phyloP scores from a whole-genome alignment of 2,888 invertebrate species.

The Pasiphila rectangulata region DNA sequence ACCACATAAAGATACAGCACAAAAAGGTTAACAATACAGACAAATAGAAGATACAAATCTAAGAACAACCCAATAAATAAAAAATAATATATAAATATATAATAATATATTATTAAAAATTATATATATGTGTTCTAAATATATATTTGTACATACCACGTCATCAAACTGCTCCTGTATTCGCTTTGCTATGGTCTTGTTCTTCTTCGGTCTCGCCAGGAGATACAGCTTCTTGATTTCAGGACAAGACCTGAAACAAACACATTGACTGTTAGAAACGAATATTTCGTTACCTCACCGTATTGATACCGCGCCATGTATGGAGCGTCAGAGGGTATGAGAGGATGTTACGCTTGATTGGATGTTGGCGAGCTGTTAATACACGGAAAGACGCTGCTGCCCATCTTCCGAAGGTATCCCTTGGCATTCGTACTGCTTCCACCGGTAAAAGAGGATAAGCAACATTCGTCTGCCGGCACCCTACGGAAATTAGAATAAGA shows the following conservation, averaged over 20 bases:
- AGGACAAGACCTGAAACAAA: constrained; percentile 65
- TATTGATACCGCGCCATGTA: background rate
- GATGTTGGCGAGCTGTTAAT: too few relatives aligned
- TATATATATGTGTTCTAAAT: background rate
- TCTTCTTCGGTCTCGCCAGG: constrained; percentile 79
- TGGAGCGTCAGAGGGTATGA: too few relatives aligned
- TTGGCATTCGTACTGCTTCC: too few relatives aligned
- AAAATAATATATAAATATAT: background rate
- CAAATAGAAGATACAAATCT: too few relatives aligned
- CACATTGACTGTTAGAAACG: background rate
- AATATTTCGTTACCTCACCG: background rate
- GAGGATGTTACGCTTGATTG: too few relatives aligned
- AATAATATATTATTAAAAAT: background rate
- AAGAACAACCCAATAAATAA: background rate
- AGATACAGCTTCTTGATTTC: constrained; percentile 71
- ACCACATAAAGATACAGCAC: too few relatives aligned
- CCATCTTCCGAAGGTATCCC: too few relatives aligned
- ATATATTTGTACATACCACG: constrained; percentile 31
- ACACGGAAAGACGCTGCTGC: too few relatives aligned
- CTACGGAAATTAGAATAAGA: too few relatives aligned
- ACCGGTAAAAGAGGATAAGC: too few relatives aligned
- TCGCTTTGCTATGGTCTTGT: constrained; percentile 65
- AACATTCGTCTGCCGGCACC: too few relatives aligned
- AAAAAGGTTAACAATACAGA: too few relatives aligned
- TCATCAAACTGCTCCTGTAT: constrained; percentile 38